Base-by-base conservation (phyloP, 2,888 invertebrate genomes). In the Sisyra nigra region DNA sequence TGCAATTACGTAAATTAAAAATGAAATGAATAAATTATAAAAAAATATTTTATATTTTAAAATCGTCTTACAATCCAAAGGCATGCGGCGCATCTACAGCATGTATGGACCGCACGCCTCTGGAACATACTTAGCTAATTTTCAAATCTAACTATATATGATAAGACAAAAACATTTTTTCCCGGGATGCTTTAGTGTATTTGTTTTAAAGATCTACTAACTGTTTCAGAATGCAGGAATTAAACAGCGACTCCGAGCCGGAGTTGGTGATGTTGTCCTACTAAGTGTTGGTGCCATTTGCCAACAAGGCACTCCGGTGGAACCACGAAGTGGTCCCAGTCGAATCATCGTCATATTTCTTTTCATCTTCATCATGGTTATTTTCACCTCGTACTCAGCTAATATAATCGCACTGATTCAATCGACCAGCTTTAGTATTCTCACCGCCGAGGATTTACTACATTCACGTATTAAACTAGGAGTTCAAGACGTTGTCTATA, bases 371-470 rank as follows among this genome's bases (percentile, higher is more conserved):
- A 55, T 69, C 11, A 69, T 72, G 68, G 69, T 71, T 41, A 55
- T 79, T 11, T 77, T 75, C 55, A 72, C 74, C 0, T 72, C 78
- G 0, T 79, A 76, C 53, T 72, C 76, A 0, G 79, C 78, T 1
- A 76, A 74, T 54, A 76, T 80, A 36, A 76, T 80, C 2, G 76
- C 75, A 5, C 58, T 80, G 8, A 63, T 79, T 3, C 77, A 77
- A 51, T 72, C 77, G 0, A 71, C 76, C 0, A 71, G 75, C 0
- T 60, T 65, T 44, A 68, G 71, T 38, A 71, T 80, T 41, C 64
- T 59, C 32, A 71, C 66, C 1, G 48, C 74, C 9, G 55, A 65
- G 0, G 72, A 75, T 48, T 63, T 80, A 11, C 57, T 69, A 1
- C 50, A 62, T 10, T 74, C 76, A 1, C 73, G 75, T 0, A 57